These are phyloP conservation scores for Cactoblastis cactorum DNA, from an alignment of 2,888 invertebrate genomes.

Conservation along the genomic window DNA sequence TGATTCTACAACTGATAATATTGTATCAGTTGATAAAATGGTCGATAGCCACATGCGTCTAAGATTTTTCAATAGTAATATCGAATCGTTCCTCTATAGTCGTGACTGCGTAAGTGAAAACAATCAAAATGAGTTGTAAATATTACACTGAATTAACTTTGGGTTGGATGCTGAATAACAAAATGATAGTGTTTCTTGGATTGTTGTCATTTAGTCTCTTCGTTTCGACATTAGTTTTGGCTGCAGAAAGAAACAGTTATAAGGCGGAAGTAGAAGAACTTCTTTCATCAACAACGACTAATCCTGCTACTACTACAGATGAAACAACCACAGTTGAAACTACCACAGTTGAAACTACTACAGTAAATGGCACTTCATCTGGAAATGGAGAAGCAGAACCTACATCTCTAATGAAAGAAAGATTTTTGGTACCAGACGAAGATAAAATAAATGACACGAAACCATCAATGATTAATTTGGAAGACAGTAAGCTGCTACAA, in stretches of 20 bases:
- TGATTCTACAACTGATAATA: neutral
- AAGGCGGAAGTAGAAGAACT: conserved; percentile 35
- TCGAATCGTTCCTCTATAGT: conserved; percentile 1
- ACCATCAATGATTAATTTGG: neutral
- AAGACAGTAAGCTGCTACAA: neutral
- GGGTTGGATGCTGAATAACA: conserved; percentile 62
- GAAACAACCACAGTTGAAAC: neutral
- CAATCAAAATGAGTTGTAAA: conserved; percentile 39
- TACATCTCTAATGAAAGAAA: neutral
- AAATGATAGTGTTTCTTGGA: conserved; percentile 56
- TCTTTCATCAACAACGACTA: conserved; percentile 13
- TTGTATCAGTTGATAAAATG: conserved; percentile 12
- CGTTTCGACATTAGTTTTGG: conserved; percentile 54
- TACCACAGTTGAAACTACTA: neutral
- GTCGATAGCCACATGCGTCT: neutral
- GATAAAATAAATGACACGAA: neutral
- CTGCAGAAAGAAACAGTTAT: conserved; percentile 52
- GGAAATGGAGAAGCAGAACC: neutral
- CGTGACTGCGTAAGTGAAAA: conserved; percentile 13
- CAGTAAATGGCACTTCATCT: too few relatives aligned
- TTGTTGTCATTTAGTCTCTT: conserved; percentile 56
- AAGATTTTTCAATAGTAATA: conserved; percentile 1
- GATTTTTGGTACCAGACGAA: neutral
- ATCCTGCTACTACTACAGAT: neutral
- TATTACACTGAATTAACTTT: conserved; percentile 49